phyloP scores from a whole-genome alignment of 1,140 invertebrate genomes.

The Drosophila kurseongensis region DNA sequence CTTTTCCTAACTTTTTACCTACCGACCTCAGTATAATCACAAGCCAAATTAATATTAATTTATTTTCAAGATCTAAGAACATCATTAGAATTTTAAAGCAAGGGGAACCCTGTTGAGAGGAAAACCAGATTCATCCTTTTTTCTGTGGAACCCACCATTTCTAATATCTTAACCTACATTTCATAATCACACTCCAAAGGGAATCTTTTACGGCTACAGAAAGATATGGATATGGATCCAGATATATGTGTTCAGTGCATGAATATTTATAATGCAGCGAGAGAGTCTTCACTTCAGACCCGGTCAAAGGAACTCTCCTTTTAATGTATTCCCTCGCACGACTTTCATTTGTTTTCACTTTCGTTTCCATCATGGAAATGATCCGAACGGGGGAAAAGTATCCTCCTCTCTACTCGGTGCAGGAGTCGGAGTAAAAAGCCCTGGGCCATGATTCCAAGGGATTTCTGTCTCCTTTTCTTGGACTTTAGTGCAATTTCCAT shows the following conservation, averaged over 20 bases:
- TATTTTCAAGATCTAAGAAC: background rate
- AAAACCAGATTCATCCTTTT: background rate
- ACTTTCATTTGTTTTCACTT: conserved; percentile 79
- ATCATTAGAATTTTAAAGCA: background rate
- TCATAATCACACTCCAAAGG: conserved; percentile 10
- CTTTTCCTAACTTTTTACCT: too few relatives aligned
- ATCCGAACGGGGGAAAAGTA: conserved; percentile 40
- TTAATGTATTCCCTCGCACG: conserved; percentile 77
- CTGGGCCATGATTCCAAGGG: conserved; percentile 18
- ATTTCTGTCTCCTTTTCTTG: conserved; percentile 19
- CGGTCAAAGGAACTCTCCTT: conserved; percentile 57
- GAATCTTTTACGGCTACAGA: background rate
- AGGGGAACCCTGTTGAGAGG: background rate
- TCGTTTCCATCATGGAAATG: conserved; percentile 50
- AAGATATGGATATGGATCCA: conserved; percentile 5
- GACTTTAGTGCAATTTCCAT: conserved; percentile 34
- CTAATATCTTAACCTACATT: conserved; percentile 28
- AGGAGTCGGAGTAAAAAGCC: background rate
- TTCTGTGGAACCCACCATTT: background rate
- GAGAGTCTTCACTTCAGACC: conserved; percentile 14
- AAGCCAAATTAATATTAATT: background rate
- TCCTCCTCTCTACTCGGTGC: conserved; percentile 3
- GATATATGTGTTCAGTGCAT: conserved; percentile 30
- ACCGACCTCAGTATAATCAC: background rate
- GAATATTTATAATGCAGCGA: conserved; percentile 67